A percentile compares a stretch with the other conserved stretches of the same genome.
These are phyloP conservation scores for Phyllostomus discolor DNA, from an alignment of 2,113 vertebrate genomes.

Conservation along the genomic window DNA sequence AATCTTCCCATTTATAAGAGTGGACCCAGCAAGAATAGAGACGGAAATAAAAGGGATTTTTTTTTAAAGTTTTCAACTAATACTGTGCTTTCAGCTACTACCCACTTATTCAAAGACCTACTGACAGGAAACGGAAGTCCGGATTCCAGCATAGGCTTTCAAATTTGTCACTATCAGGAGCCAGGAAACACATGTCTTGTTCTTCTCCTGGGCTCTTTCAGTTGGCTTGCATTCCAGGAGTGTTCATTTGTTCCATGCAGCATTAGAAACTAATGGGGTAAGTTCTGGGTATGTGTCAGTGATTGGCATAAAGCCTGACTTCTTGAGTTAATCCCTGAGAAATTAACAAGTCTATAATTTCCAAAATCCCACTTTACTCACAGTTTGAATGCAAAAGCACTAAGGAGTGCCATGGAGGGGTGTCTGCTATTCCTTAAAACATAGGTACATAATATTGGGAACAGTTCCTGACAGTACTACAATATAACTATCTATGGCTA, in stretches of 20 bases:
- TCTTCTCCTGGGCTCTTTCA: constrained; percentile 12
- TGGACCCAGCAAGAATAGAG: neutral
- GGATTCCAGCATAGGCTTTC: neutral
- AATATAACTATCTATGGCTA: neutral
- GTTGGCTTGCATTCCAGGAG: constrained; percentile 38
- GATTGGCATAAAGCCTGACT: constrained; percentile 25
- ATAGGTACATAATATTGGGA: neutral
- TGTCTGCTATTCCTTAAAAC: neutral
- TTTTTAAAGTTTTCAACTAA: neutral
- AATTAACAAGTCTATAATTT: constrained; percentile 28
- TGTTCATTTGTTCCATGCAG: constrained; percentile 42
- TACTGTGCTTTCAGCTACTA: neutral
- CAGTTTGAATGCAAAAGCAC: constrained; percentile 11
- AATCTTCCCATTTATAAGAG: neutral
- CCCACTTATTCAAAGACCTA: constrained; percentile 16
- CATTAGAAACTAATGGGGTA: constrained; percentile 28
- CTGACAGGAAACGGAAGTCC: neutral
- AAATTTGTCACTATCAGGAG: neutral
- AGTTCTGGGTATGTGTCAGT: constrained; percentile 4
- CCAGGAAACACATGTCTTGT: constrained; percentile 16
- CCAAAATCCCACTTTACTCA: neutral
- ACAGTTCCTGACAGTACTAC: neutral
- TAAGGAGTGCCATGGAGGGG: neutral
- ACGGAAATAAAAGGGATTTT: neutral
- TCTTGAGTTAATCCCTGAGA: constrained; percentile 26